Evolutionary conservation across 2,888 invertebrate genomes (phyloP).

Genomic region (Torymus texanus): DNA sequence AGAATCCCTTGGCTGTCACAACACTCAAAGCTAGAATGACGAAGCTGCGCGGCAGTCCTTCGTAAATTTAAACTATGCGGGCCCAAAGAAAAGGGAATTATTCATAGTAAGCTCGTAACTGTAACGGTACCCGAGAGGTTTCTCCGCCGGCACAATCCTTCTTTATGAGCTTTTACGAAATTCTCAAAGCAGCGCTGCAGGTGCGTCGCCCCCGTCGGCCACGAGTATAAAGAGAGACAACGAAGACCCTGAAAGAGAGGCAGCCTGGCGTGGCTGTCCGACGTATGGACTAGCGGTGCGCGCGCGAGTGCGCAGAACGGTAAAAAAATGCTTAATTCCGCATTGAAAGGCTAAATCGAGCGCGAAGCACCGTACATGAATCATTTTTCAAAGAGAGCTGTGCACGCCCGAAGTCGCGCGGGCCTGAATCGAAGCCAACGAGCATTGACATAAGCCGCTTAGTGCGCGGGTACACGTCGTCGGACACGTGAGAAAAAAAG

Average conservation of each 20-base stretch:
- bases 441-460: constrained; percentile 54
- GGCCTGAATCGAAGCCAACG: constrained; percentile 51
- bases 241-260: constrained; percentile 3
- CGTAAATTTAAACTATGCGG: constrained; percentile 22
- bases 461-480: constrained; percentile 26
- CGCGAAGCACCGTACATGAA: constrained; percentile 40
- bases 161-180: constrained; percentile 40
- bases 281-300: neutral
- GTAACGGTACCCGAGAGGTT: constrained; percentile 31
- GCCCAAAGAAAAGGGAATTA: constrained; percentile 16
- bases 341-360: constrained; percentile 41
- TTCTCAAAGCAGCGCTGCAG: constrained; percentile 25
- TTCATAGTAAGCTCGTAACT: constrained; percentile 23
- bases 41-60: constrained; percentile 2
- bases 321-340: constrained; percentile 35
- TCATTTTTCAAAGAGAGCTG: constrained; percentile 39
- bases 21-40: too few species aligned
- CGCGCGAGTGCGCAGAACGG: neutral
- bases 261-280: too few species aligned
- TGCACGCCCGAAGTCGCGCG: constrained; percentile 12
- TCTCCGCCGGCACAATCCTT: constrained; percentile 19
- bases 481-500: constrained; percentile 1
- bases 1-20: neutral
- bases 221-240: constrained; percentile 4
- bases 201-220: constrained; percentile 11